A percentile compares a stretch with the other conserved stretches of the same genome.
These are phyloP conservation scores for Aurelia coerulea DNA, from an alignment of 30 jellyfish, hydroid and myxozoan genomes.

Conservation along the genomic window DNA sequence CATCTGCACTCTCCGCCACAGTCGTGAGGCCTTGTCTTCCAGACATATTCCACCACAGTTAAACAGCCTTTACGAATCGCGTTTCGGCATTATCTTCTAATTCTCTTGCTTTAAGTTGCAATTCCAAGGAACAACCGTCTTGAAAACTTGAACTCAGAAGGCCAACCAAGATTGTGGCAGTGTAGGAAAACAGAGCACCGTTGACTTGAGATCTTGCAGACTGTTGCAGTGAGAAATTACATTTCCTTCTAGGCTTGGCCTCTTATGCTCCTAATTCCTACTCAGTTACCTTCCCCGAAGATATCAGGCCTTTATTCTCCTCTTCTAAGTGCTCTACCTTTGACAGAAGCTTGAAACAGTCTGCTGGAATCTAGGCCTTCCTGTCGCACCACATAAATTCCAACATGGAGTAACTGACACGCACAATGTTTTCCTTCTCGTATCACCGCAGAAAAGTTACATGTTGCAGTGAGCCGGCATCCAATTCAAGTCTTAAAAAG, in stretches of 20 bases:
- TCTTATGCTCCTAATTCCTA: neutral
- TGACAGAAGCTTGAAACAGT: neutral
- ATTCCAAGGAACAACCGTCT: conserved; percentile 27
- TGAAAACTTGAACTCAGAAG: conserved; percentile 8
- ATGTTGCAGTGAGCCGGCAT: conserved; percentile 23
- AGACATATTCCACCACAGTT: conserved; percentile 63
- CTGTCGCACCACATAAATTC: conserved; percentile 51
- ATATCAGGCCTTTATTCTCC: neutral
- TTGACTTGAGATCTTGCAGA: too few species aligned
- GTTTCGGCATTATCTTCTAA: conserved; percentile 20
- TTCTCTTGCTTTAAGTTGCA: conserved; percentile 1
- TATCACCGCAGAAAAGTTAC: conserved; percentile 31
- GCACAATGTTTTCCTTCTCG: conserved; percentile 34
- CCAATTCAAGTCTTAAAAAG: neutral
- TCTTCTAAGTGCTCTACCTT: neutral
- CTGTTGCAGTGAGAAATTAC: conserved; percentile 5
- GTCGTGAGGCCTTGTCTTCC: conserved; percentile 74
- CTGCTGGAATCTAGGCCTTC: conserved; percentile 44
- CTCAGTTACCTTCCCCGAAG: neutral
- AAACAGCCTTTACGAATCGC: conserved; percentile 28
- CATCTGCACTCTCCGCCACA: conserved; percentile 84
- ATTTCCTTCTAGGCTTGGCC: conserved; percentile 45
- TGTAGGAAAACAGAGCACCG: too few species aligned
- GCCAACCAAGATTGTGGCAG: conserved; percentile 1
- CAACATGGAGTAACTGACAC: conserved; percentile 70